Percentiles rank a stretch among this genome's conserved stretches.
These are phyloP conservation scores for Lysandra bellargus DNA, from an alignment of 2,888 invertebrate genomes.

Conservation along the genomic window DNA sequence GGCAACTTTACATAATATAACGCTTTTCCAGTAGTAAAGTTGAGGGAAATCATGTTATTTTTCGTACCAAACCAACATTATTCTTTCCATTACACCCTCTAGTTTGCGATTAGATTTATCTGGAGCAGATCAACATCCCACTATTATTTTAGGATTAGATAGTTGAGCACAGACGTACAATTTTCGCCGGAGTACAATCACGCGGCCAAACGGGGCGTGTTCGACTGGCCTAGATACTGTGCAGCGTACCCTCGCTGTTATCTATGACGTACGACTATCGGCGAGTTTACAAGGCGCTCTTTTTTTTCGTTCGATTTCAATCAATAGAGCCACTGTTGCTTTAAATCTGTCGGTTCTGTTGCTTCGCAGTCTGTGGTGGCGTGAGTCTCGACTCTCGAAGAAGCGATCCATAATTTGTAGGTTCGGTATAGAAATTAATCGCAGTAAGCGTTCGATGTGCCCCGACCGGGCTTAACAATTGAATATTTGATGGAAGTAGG, in stretches of 20 bases:
- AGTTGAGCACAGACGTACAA: constrained; percentile 1
- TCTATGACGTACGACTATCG: constrained; percentile 24
- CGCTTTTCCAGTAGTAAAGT: neutral
- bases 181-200: neutral
- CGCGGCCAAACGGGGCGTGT: constrained; percentile 21
- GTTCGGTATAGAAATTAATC: constrained; percentile 59
- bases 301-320: constrained; percentile 2
- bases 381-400: constrained; percentile 16
- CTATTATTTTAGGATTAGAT: constrained; percentile 19
- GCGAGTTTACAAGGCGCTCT: constrained; percentile 10
- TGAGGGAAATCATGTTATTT: neutral
- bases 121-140: neutral
- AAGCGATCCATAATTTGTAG: constrained; percentile 36
- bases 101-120: constrained; percentile 17
- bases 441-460: constrained; percentile 50
- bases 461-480: constrained; percentile 55
- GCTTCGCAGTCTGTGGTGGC: neutral
- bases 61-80: constrained; percentile 8
- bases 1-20: neutral
- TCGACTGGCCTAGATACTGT: constrained; percentile 24
- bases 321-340: neutral
- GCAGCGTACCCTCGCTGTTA: constrained; percentile 16
- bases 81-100: constrained; percentile 5
- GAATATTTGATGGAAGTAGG: constrained; percentile 65
- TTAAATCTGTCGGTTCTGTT: neutral